These are phyloP conservation scores for Emydocephalus ijimae DNA, from an alignment of 2,113 vertebrate species.

Conservation along the genomic window DNA sequence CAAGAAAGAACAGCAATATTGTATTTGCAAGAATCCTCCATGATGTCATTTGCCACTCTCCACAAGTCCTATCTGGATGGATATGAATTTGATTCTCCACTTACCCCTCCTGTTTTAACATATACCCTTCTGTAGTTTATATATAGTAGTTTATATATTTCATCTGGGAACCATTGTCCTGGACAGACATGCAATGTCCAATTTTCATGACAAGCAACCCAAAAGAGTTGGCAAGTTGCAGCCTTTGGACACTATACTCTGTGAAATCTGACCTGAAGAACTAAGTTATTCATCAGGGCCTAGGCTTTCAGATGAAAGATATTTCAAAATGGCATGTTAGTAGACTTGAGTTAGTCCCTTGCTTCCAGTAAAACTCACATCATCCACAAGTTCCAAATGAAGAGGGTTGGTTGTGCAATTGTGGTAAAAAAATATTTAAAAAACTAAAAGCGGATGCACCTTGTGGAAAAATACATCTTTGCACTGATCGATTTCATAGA, in stretches of 20 bases:
- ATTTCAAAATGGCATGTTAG: neutral
- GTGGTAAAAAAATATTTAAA: neutral
- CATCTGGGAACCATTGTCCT: neutral
- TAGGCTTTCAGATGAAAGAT: neutral
- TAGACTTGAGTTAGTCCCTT: neutral
- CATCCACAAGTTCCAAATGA: neutral
- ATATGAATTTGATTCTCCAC: neutral
- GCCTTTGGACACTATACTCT: neutral
- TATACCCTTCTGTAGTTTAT: neutral
- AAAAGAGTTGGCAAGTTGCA: neutral
- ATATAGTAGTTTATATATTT: neutral
- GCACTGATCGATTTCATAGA: no score
- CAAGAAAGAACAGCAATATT: slow-evolving; percentile 21
- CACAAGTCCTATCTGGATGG: fast-evolving
- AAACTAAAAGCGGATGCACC: neutral
- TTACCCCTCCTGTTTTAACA: neutral
- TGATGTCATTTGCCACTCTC: neutral
- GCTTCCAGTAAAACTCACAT: neutral
- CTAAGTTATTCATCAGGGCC: neutral
- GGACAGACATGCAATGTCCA: neutral
- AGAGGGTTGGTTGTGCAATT: neutral
- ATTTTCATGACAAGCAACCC: neutral
- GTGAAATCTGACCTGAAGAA: neutral
- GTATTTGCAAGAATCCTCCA: neutral
- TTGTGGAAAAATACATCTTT: neutral